These are phyloP conservation scores for Capromys pilorides DNA, from an alignment of 2,797 vertebrate species.

Conservation along the genomic window DNA sequence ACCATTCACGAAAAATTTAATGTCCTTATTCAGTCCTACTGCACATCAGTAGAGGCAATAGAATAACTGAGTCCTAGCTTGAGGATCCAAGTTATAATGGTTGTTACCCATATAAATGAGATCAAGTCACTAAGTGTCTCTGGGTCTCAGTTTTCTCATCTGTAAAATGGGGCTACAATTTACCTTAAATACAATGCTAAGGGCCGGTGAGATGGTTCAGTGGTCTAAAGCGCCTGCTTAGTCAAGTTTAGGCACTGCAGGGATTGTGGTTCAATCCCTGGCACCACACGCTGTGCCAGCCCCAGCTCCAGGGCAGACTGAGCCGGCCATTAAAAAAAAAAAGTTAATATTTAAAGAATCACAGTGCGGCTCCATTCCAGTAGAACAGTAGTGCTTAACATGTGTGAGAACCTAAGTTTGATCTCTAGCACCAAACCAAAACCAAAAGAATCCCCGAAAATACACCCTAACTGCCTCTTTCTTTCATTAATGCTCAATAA, in stretches of 20 bases:
- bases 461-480: background rate
- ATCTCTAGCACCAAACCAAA: background rate
- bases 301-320: too few relatives aligned
- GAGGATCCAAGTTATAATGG: background rate
- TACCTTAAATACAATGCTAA: background rate
- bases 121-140: background rate
- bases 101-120: background rate
- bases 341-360: background rate
- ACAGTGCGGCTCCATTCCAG: background rate
- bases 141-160: slow-evolving; percentile 10
- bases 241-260: too few relatives aligned
- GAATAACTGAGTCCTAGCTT: background rate
- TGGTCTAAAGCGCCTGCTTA: too few relatives aligned
- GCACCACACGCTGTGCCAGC: too few relatives aligned
- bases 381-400: background rate
- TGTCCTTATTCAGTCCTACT: background rate
- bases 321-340: too few relatives aligned
- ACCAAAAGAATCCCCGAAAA: background rate
- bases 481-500: slow-evolving; percentile 6
- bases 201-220: too few relatives aligned
- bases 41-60: background rate
- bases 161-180: slow-evolving; percentile 15
- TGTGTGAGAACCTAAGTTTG: background rate
- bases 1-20: background rate
- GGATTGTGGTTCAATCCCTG: too few relatives aligned